Base-by-base conservation (phyloP, 2,888 invertebrate genomes). In the Callinectes sapidus region DNA sequence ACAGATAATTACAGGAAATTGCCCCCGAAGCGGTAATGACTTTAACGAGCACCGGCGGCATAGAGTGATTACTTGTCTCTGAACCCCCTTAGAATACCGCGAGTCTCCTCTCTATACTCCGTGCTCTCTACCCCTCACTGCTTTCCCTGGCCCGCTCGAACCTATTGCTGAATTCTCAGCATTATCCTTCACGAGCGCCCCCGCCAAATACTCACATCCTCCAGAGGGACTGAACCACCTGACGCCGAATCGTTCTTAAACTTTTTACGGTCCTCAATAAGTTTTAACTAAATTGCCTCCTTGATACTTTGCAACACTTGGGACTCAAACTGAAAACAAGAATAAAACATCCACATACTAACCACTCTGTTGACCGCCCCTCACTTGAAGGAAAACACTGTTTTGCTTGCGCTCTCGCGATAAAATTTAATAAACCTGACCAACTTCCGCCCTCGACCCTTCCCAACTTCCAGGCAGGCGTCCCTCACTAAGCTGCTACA, bases 1-100 rank as follows among this genome's bases (percentile, higher is more conserved):
- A 81, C 81, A 81, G 81, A 81, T 81, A 81, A 81, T 81, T 81
- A 81, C 32, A 81, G 81, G 81, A 81, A 81, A 81, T 81, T 81
- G 81, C 32, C 81, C 23, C 81, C 81, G 32, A 81, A 81, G 32
- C 81, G 81, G 32, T 81, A 81, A 81, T 81, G 81, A 81, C 14
- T 81, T 35, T 81, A 81, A 81, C 81, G 81, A 81, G 81, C 32
- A 35, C 81, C 35, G 32, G 81, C 81, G 81, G 81, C 81, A 71
- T 23, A 35, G n/a, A 81, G 81, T 81, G 81, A 81, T 81, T 81
- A 81, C 14, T 35, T 81, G 81, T 32, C 81, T 81, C 81, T 81
- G 81, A 81, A 35, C 81, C 71, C 81, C 35, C 35, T 16, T 81
- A 5, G 81, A 35, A 16, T 32, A 35, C 16, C 14, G 2, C 35